phyloP scores from a whole-genome alignment of 2,113 vertebrate species.

The Psephotus haematonotus region DNA sequence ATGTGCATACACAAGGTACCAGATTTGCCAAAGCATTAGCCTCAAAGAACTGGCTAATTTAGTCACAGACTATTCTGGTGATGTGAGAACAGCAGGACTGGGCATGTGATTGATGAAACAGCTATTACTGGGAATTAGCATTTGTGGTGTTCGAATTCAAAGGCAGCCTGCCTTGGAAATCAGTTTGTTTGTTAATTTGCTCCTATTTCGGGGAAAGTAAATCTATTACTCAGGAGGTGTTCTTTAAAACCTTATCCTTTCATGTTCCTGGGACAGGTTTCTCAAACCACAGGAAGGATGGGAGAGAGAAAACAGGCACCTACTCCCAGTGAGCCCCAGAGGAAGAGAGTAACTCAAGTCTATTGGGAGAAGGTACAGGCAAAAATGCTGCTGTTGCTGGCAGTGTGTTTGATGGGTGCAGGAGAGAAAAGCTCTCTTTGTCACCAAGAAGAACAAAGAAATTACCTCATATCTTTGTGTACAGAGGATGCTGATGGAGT shows the following conservation, averaged over 20 bases:
- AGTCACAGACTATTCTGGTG: not conserved
- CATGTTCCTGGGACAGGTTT: not conserved
- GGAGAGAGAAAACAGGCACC: not conserved
- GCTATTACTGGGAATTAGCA: not conserved
- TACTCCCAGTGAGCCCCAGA: not conserved
- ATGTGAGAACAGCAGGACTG: not conserved
- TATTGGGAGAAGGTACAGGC: not conserved
- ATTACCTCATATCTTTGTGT: not conserved
- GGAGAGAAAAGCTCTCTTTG: not conserved
- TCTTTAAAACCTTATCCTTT: not conserved
- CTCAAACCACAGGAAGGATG: not conserved
- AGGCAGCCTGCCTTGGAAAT: not conserved
- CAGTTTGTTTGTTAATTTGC: not conserved
- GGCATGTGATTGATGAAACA: not conserved
- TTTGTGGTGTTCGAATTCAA: not conserved
- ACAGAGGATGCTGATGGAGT: not conserved
- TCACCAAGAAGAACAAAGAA: not conserved
- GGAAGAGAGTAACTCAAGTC: not conserved
- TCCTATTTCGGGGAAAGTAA: not conserved
- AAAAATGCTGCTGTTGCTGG: not conserved
- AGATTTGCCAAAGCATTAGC: not conserved
- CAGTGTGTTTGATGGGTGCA: not conserved
- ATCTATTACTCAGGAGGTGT: not conserved
- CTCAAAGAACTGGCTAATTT: not conserved
- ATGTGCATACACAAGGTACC: rapidly evolving